Percentiles rank a stretch among this genome's conserved stretches.
phyloP scores from a whole-genome alignment of 2,888 invertebrate genomes.

The Epirrita christyi region DNA sequence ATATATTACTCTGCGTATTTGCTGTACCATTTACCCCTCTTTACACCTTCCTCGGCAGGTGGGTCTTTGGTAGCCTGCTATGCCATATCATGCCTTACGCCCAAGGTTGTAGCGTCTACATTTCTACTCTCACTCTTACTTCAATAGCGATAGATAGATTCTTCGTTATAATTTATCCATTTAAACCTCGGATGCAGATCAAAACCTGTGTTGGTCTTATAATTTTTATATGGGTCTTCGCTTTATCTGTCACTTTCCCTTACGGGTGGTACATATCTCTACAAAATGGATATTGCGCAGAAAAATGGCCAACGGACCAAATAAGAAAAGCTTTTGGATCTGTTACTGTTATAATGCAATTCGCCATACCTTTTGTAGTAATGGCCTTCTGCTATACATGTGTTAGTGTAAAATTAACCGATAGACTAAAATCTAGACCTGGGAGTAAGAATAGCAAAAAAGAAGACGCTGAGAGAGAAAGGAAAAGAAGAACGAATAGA shows the following conservation, averaged over 20 bases:
- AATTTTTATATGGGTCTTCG: conserved; percentile 91
- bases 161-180: conserved; percentile 95
- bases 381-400: conserved; percentile 94
- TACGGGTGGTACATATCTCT: conserved; percentile 92
- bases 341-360: conserved; percentile 93
- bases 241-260: conserved; percentile 92
- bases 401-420: conserved; percentile 91
- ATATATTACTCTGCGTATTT: conserved; percentile 93
- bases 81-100: conserved; percentile 95
- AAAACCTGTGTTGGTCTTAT: conserved; percentile 91
- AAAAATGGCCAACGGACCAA: conserved; percentile 91
- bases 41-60: conserved; percentile 92
- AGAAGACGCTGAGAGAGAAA: conserved; percentile 91
- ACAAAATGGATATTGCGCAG: conserved; percentile 85
- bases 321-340: conserved; percentile 90
- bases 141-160: conserved; percentile 97
- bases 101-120: conserved; percentile 95
- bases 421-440: conserved; percentile 89
- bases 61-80: conserved; percentile 93
- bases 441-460: conserved; percentile 89
- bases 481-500: conserved; percentile 92
- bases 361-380: conserved; percentile 93
- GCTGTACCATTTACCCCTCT: conserved; percentile 96
- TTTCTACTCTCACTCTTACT: conserved; percentile 94
- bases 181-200: conserved; percentile 92